These are phyloP conservation scores for Holcopasites calliopsidis DNA, from an alignment of 1,140 invertebrate species.

Conservation along the genomic window DNA sequence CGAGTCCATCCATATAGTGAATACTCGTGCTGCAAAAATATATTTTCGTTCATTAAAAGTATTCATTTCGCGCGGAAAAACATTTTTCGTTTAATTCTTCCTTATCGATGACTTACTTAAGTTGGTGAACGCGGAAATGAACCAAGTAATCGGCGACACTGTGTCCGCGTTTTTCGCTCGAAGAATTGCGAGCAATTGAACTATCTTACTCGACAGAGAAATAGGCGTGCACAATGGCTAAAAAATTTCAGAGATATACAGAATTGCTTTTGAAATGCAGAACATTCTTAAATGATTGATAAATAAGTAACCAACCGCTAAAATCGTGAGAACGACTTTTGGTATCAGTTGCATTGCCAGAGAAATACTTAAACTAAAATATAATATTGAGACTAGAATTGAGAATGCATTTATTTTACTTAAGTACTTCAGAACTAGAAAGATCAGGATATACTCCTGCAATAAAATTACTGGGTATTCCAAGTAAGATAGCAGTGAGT, in stretches of 20 bases:
- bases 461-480: slow-evolving; percentile 86
- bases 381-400: slow-evolving; percentile 74
- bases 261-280: no score
- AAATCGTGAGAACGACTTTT: slow-evolving; percentile 79
- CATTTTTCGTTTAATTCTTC: not conserved
- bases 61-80: not conserved
- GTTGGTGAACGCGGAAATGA: slow-evolving; percentile 85
- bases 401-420: slow-evolving; percentile 76
- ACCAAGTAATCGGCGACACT: slow-evolving; percentile 84
- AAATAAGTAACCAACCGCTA: slow-evolving; percentile 82
- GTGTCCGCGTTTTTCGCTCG: slow-evolving; percentile 83
- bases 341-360: slow-evolving; percentile 81
- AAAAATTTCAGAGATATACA: not conserved
- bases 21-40: slow-evolving; percentile 76
- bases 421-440: slow-evolving; percentile 83
- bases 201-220: slow-evolving; percentile 85
- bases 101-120: slow-evolving; percentile 80
- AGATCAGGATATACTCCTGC: slow-evolving; percentile 85
- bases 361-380: slow-evolving; percentile 77
- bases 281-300: no score
- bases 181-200: slow-evolving; percentile 84
- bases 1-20: slow-evolving; percentile 80
- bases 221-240: slow-evolving; percentile 86
- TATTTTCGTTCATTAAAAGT: not conserved
- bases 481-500: slow-evolving; percentile 85